phyloP scores from a whole-genome alignment of 2,113 vertebrate species.

The Brachyhypopomus gauderio region DNA sequence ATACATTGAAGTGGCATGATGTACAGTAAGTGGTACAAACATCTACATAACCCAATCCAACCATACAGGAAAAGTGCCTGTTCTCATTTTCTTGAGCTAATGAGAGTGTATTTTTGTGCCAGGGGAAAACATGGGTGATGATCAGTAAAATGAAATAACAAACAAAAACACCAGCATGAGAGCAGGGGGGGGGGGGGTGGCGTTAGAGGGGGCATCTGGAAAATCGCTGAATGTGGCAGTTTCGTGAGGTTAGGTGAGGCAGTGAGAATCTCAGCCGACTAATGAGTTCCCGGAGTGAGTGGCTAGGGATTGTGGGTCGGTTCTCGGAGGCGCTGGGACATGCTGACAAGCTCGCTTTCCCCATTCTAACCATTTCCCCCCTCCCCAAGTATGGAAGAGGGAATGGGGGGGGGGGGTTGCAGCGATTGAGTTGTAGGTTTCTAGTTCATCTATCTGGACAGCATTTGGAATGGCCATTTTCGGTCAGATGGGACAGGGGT shows the following conservation, averaged over 20 bases:
- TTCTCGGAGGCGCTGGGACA: constrained; percentile 58
- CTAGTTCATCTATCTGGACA: too few species aligned
- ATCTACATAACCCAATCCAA: background rate
- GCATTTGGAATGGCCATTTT: too few species aligned
- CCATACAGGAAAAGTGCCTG: background rate
- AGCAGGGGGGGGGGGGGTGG: constrained; percentile 38
- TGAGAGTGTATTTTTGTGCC: constrained; percentile 5
- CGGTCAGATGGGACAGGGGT: too few species aligned
- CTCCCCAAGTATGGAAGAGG: constrained; percentile 21
- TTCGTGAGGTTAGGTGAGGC: constrained; percentile 56
- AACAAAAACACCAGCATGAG: constrained; percentile 19
- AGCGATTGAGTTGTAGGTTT: background rate
- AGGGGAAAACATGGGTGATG: constrained; percentile 50
- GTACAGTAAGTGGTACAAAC: constrained; percentile 9
- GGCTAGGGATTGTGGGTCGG: constrained; percentile 53
- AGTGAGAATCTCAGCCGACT: constrained; percentile 64
- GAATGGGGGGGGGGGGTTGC: background rate
- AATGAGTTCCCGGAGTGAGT: constrained; percentile 64
- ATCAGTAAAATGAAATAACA: constrained; percentile 44
- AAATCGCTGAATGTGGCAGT: constrained; percentile 68
- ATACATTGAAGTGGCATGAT: background rate
- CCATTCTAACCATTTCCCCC: constrained; percentile 25
- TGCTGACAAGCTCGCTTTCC: constrained; percentile 68
- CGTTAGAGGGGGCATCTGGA: constrained; percentile 43
- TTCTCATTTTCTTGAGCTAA: constrained; percentile 4